Evolutionary conservation across 1,140 invertebrate species (phyloP), one percentile per base, ranked within the genome.

Genomic region (Ericerus pela): DNA sequence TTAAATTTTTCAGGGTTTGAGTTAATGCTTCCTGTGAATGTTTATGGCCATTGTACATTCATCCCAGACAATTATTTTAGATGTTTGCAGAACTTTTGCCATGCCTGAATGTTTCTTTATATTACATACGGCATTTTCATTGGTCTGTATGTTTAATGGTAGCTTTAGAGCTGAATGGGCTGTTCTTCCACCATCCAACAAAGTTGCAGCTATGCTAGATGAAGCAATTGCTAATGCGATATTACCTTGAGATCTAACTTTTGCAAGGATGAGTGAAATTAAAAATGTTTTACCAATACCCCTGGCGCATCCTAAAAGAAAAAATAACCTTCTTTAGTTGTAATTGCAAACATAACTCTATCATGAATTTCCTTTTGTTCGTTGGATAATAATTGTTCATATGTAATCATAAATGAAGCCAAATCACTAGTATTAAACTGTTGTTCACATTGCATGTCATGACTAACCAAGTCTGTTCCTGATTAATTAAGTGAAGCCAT

Each of bases 161-260:
- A 70, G 38, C 60, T 66, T 65, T 20, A 74, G 67, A 16, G 58
- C 54, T 20, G 66, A 68, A 62, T 75, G 70, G 11, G 65, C 65
- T 6, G 71, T 75, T 61, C 61, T 59, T 16, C 69, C 72, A 28
- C 66, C 62, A 10, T 61, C 53, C 20, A 73, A 51, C 4, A 72
- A 57, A 6, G 65, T 70, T 20, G 69, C 66, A 16, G 70, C 70
- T 29, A 75, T 71, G 18, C 70, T 70, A 18, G 69, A 68, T 27
- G 64, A 71, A 28, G 43, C 55, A 36, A 51, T 6, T 24, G 55
- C 55, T 11, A 56, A 24, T 18, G 29, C 43, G 28, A 56, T 56
- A n/a, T 54, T 30, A n/a, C 18, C 16, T 11, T 22, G 3, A 2
- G 10, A n/a, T 37, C 33, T 6, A 37, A 54, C 12, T 30, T 16